Percentiles rank a stretch among this genome's conserved stretches.
Conservation (phyloP, 1,140 invertebrate genomes). For the Aphis craccivora region DNA sequence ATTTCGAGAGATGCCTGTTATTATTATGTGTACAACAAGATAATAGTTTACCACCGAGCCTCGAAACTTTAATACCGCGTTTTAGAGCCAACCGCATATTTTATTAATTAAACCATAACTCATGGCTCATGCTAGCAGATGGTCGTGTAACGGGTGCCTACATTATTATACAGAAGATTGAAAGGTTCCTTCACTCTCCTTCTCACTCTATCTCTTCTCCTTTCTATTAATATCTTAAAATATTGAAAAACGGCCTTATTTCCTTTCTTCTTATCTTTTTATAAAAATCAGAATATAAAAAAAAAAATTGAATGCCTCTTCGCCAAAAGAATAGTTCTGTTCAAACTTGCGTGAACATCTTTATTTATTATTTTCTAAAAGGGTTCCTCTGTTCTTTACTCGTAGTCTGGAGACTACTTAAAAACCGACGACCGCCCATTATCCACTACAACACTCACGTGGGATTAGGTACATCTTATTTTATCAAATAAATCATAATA, state of each 20-base stretch:
- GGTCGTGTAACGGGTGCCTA: neutral
- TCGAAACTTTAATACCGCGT: neutral
- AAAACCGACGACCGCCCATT: neutral
- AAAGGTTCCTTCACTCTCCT: neutral
- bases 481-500: neutral
- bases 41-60: neutral
- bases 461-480: no score
- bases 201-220: neutral
- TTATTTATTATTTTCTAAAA: neutral
- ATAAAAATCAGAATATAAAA: neutral
- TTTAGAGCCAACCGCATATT: constrained; percentile 11
- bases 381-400: neutral
- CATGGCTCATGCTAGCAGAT: neutral
- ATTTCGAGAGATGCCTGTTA: neutral
- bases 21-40: neutral
- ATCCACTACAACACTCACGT: neutral
- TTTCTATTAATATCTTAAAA: neutral
- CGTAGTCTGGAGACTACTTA: neutral
- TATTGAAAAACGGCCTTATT: neutral
- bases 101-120: constrained; percentile 38
- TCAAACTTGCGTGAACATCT: neutral
- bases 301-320: neutral
- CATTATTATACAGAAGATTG: neutral
- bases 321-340: neutral
- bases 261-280: neutral